phyloP scores from a whole-genome alignment of 2,888 invertebrate species.

The Sinohyriopsis cumingii region DNA sequence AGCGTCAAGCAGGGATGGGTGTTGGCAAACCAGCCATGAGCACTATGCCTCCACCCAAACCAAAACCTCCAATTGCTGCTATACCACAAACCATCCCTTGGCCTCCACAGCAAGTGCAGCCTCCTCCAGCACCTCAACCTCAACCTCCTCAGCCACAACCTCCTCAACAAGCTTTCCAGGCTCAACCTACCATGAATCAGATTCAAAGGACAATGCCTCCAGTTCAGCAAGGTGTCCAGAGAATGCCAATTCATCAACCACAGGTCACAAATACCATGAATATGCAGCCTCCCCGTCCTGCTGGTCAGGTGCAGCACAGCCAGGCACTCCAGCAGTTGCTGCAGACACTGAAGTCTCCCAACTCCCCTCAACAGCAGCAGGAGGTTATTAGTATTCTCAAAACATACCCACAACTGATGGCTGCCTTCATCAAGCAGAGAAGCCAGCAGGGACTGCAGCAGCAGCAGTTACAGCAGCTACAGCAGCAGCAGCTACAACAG shows the following conservation, averaged over 20 bases:
- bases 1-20: slow-evolving; percentile 54
- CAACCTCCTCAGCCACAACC: slow-evolving; percentile 1
- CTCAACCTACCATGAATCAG: slow-evolving; percentile 37
- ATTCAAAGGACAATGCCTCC: slow-evolving; percentile 43
- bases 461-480: slow-evolving; percentile 24
- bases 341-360: slow-evolving; percentile 90
- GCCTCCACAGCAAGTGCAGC: slow-evolving; percentile 28
- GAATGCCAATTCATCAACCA: slow-evolving; percentile 22
- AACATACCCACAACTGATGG: slow-evolving; percentile 95
- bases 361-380: slow-evolving; percentile 92
- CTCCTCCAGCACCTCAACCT: slow-evolving; percentile 2
- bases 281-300: no score
- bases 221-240: slow-evolving; percentile 33
- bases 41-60: slow-evolving; percentile 53
- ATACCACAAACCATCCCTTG: slow-evolving; percentile 39
- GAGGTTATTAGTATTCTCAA: slow-evolving; percentile 90
- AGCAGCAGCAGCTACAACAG: slow-evolving; percentile 38
- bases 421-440: slow-evolving; percentile 91
- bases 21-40: slow-evolving; percentile 40
- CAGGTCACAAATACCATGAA: background rate
- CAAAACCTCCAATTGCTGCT: slow-evolving; percentile 28
- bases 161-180: slow-evolving; percentile 14
- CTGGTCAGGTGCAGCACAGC: slow-evolving; percentile 7
- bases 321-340: slow-evolving; percentile 79
- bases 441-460: slow-evolving; percentile 53